Base-by-base conservation (phyloP, 1,140 invertebrate genomes). In the Coelopa frigida region DNA sequence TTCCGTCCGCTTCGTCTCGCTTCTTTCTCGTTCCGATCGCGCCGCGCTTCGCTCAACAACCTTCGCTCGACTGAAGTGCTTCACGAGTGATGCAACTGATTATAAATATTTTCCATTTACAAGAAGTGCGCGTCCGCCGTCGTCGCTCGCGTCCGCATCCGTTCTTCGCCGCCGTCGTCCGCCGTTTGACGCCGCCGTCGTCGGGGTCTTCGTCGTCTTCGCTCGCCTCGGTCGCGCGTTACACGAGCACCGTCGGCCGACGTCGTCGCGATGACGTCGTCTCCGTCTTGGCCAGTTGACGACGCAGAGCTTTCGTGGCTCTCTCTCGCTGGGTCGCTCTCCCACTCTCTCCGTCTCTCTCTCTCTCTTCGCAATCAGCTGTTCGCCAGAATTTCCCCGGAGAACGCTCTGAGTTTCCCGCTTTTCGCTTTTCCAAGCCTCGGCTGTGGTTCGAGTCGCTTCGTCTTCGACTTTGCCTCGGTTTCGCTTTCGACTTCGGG, bases 21-120 rank as follows among this genome's bases (percentile, higher is more conserved):
- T 31, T 29, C 21, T 7, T 38, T 12, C 15, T 12, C 7, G 10
- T 31, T 32, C 14, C 15, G 17, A n/a, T n/a, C 35, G 26, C 37
- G 26, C 17, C 10, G 4, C 12, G 26, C 36, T 39, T 47, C 32
- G 11, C 42, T 44, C 18, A 44, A 48, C 31, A 42, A 49, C 61
- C 55, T 55, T 61, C 61, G 53, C 57, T 52, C 61, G 61, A 69
- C 66, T 69, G 65, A 69, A 69, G 66, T 66, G 65, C 61, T 61
- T 54, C 52, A 55, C 53, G 58, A 68, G 57, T 69, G 66, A 69
- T 69, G 66, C 66, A 69, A 69, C 66, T 57, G 65, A 66, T 69
- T 69, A 61, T 69, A 69, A 68, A 69, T 61, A 44, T 35, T 51
- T 55, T 53, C 51, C 50, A 54, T 53, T 58, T 58, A 58, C 54